Conservation (phyloP, 2,113 vertebrate genomes). For the Lasiurus borealis region DNA sequence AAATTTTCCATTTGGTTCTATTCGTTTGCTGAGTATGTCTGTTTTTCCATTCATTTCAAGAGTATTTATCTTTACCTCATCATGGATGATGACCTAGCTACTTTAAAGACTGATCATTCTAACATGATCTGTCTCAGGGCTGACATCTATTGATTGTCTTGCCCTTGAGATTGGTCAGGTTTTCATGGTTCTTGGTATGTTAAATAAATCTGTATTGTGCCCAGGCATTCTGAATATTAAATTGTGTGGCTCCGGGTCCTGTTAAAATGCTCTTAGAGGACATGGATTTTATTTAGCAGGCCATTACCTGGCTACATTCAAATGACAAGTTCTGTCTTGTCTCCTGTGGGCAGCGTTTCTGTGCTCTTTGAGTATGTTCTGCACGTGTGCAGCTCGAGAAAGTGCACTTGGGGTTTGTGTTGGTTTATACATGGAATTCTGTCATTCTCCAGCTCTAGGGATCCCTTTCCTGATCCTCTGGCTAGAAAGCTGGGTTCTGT, state of each 20-base stretch:
- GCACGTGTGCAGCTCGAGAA: not conserved
- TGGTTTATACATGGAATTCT: not conserved
- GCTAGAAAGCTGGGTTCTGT: not conserved
- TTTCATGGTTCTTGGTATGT: not conserved
- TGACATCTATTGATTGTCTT: not conserved
- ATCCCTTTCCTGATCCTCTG: not conserved
- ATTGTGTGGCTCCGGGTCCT: not conserved
- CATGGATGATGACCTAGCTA: not conserved
- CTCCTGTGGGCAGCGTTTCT: not conserved
- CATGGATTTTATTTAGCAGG: not conserved
- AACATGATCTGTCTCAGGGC: not conserved
- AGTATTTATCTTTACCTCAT: not conserved
- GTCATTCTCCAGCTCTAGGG: not conserved
- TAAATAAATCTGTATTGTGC: not conserved
- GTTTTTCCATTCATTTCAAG: not conserved
- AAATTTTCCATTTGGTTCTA: not conserved
- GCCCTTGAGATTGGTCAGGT: not conserved
- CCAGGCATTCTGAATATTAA: not conserved
- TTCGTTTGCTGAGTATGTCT: not conserved
- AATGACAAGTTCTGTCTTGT: not conserved
- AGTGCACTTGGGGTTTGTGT: no score
- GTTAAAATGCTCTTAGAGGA: not conserved
- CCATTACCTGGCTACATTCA: not conserved
- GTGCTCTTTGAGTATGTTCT: not conserved
- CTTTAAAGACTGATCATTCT: not conserved